Evolutionary conservation across 2,113 vertebrate species (phyloP).

Genomic region (Rostratula benghalensis): DNA sequence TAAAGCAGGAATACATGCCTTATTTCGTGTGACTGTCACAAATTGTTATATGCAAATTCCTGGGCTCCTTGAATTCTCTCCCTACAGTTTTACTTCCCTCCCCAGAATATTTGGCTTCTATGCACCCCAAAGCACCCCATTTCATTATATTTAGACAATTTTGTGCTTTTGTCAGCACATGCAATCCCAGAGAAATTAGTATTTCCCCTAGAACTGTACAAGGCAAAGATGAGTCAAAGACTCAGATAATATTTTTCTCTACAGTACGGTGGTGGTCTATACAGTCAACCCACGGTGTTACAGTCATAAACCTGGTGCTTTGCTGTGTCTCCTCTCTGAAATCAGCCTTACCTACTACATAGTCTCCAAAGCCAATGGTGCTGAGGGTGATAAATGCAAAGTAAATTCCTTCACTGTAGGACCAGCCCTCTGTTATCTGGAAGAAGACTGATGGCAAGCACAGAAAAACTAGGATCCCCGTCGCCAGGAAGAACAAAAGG

Average conservation of each 20-base stretch:
- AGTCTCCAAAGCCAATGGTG: conserved; percentile 78
- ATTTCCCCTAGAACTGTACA: not conserved
- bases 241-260: not conserved
- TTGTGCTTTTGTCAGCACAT: not conserved
- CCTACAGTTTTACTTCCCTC: not conserved
- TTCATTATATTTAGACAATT: not conserved
- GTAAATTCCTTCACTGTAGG: conserved; percentile 72
- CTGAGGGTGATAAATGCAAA: conserved; percentile 77
- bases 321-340: not conserved
- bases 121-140: not conserved
- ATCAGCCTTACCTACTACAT: conserved; percentile 68
- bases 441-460: conserved; percentile 70
- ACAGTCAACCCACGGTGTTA: not conserved
- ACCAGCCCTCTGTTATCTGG: conserved; percentile 65
- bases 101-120: not conserved
- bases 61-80: not conserved
- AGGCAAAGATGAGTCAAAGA: not conserved
- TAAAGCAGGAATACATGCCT: not conserved
- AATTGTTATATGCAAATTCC: not conserved
- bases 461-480: conserved; percentile 72
- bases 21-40: not conserved
- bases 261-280: not conserved
- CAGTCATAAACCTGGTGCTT: not conserved
- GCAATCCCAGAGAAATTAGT: not conserved
- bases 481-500: conserved; percentile 70